Base-by-base conservation (phyloP, 2,888 invertebrate genomes). In the Agrochola lychnidis region DNA sequence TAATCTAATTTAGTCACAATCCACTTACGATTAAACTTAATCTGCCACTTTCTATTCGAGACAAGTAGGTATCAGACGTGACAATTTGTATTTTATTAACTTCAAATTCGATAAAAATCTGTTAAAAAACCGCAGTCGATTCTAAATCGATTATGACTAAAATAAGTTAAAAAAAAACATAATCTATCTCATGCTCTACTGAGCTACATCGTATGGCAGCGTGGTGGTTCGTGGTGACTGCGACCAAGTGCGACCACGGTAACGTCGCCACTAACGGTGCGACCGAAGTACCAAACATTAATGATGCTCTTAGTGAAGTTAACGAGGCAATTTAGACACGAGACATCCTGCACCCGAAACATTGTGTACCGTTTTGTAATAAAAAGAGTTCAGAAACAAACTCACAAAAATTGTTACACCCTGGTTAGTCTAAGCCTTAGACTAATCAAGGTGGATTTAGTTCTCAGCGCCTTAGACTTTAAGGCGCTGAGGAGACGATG, bases 101-200 rank as follows among this genome's bases (percentile, higher is more conserved):
- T 48, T 82, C 19, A n/a, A 70, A 70, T 64, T 81, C 59, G 78
- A 86, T 78, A 79, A 69, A 67, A 80, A 79, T 85, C 84, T 77
- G 75, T 81, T 72, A 42, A 70, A 84, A 74, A 75, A 87, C 89
- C 89, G 84, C 88, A 88, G 78, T 87, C 86, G 89, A 88, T 87
- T 90, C 83, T 87, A 86, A 92, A 91, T 92, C 91, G 90, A 91
- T 93, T 92, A 90, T 87, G 84, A 85, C 79, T 79, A 79, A 70
- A 82, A 81, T 78, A 85, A 89, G 83, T 86, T n/a, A 30, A 75
- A 89, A 89, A 36, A 90, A 88, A 89, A 87, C 84, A 76, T 76
- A 74, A 71, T 71, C 86, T 78, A 90, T 92, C 87, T 91, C 89
- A 93, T 93, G 95, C 93, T 94, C 94, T 92, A 93, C 88, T 94